Evolutionary conservation across 2,797 vertebrate genomes (phyloP), one percentile per base, ranked within the genome.

Genomic region (Myoxocephalus aenaeus): DNA sequence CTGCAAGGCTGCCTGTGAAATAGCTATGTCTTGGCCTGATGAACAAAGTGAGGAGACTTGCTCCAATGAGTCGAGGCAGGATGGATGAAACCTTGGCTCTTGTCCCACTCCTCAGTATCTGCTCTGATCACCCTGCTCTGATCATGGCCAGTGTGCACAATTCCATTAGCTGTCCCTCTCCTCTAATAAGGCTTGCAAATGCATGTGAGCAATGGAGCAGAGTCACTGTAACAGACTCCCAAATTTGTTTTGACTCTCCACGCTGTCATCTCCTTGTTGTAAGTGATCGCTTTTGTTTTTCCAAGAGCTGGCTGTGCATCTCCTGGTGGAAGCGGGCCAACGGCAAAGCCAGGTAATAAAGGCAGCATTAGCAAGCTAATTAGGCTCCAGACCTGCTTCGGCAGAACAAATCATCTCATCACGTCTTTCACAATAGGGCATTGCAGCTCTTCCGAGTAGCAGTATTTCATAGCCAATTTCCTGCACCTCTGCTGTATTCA

Each of bases 351-450:
- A 91, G 81, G 90, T 93, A 91, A 94, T 94, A 94, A 94, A 91
- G 84, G 87, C 77, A 50, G 76, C 90, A 94, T 96, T 95, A 95
- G 90, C 77, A 74, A 84, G 89, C 88, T 95, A 93, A 96, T 96
- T 95, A 94, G 92, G 83, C 91, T 84, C 71, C 85, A 83, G 91
- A 81, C 87, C 88, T 86, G 85, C 85, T 90, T 86, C 63, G 73
- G 85, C 88, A 89, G 84, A 92, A 85, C 79, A 91, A 91, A 95
- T 94, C 86, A 92, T 94, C 92, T 93, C 88, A 93, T 93, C 86
- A 71, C 77, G 46, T 89, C 83, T 83, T 91, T 88, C 83, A 83
- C 92, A 90, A 90, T 79, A 75, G 87, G 77, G 83, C 79, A 78
- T 89, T 83, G 73, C 56, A 4, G 81, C 89, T 84, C 73, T 88